These are phyloP conservation scores for Hyppa rectilinea DNA, from an alignment of 2,888 invertebrate genomes.

Conservation along the genomic window DNA sequence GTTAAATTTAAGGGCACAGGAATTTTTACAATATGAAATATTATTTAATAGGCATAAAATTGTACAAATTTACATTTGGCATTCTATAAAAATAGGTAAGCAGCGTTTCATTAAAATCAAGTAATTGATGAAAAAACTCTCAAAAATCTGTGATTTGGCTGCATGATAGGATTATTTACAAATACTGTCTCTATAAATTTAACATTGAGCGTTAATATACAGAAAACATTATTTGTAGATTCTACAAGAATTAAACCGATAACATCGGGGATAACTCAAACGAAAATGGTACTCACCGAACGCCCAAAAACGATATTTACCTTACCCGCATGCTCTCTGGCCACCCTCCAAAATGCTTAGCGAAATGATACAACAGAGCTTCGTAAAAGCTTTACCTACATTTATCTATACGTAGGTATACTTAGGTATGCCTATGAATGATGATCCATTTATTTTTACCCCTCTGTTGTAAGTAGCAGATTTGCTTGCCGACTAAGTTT, in stretches of 20 bases:
- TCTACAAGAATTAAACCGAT: not conserved
- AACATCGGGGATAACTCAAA: not conserved
- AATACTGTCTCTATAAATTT: not conserved
- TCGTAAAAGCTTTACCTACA: constrained; percentile 49
- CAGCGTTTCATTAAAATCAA: not conserved
- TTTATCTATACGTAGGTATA: constrained; percentile 25
- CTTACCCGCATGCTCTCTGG: constrained; percentile 27
- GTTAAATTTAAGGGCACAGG: too few relatives aligned
- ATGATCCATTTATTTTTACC: constrained; percentile 32
- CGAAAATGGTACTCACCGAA: not conserved
- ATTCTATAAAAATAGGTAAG: not conserved
- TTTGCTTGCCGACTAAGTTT: constrained; percentile 43
- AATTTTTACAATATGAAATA: not conserved
- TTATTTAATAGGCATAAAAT: not conserved
- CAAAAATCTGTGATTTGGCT: not conserved
- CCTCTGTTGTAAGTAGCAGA: constrained; percentile 8
- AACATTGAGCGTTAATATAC: not conserved
- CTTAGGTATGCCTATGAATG: constrained; percentile 28
- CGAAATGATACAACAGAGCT: constrained; percentile 52
- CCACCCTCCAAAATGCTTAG: constrained; percentile 43
- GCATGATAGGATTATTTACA: not conserved
- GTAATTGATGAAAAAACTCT: not conserved
- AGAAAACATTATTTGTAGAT: not conserved
- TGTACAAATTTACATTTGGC: not conserved
- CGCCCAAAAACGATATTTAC: not conserved